Evolutionary conservation across 2,113 vertebrate genomes (phyloP).

Genomic region (Balaeniceps rex): DNA sequence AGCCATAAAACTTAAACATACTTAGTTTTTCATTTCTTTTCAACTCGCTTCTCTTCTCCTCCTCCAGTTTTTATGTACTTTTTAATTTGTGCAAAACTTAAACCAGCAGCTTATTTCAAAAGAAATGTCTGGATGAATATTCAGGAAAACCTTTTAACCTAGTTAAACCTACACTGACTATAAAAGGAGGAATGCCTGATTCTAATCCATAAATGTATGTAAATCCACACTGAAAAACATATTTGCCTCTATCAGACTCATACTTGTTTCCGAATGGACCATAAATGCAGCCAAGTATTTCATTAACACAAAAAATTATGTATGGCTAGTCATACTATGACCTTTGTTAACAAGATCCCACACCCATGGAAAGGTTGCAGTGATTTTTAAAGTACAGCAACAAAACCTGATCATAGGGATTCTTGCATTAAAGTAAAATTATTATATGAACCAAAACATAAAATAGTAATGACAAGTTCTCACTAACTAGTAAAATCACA

Average conservation of each 20-base stretch:
- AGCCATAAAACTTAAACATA: conserved; percentile 56
- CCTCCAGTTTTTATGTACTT: conserved; percentile 28
- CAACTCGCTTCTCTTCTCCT: not conserved
- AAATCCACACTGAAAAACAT: conserved; percentile 70
- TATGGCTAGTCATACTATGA: conserved; percentile 30
- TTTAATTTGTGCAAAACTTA: conserved; percentile 47
- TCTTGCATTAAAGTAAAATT: not conserved
- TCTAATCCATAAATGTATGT: conserved; percentile 62
- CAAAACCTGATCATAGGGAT: not conserved
- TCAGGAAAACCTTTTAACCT: conserved; percentile 62
- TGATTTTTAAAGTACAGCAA: conserved; percentile 2
- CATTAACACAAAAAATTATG: conserved; percentile 58
- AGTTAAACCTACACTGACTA: conserved; percentile 50
- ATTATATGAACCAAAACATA: not conserved
- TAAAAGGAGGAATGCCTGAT: conserved; percentile 53
- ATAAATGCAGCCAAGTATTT: conserved; percentile 57
- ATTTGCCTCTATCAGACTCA: conserved; percentile 54
- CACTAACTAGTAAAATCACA: not conserved
- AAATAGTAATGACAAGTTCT: not conserved
- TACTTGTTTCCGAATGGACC: conserved; percentile 45
- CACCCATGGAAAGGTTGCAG: not conserved
- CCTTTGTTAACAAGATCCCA: conserved; percentile 26
- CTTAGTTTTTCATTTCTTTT: conserved; percentile 51
- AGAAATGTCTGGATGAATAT: conserved; percentile 48
- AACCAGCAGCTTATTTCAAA: conserved; percentile 51